Evolutionary conservation across 2,797 vertebrate genomes (phyloP).

Genomic region (Melopsittacus undulatus): DNA sequence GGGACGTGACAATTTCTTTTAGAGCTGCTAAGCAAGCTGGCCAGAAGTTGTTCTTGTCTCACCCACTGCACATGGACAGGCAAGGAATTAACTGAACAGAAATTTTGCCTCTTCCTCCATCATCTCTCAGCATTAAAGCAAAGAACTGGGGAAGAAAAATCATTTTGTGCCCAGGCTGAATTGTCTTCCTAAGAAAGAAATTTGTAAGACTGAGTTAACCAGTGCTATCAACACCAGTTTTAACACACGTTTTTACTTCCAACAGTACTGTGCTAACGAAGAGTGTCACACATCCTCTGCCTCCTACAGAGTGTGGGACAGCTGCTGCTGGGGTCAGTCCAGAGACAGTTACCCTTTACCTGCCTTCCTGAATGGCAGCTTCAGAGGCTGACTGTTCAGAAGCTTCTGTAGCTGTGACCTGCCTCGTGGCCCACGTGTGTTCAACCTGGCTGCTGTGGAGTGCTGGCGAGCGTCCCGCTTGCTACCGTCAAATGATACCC

Average conservation of each 20-base stretch:
- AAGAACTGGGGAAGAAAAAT: background rate
- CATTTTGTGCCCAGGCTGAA: background rate
- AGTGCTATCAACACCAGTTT: no score
- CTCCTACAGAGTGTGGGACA: background rate
- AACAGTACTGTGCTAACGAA: background rate
- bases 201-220: no score
- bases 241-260: background rate
- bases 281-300: background rate
- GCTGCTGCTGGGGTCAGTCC: background rate
- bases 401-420: conserved; percentile 40
- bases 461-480: background rate
- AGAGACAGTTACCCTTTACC: background rate
- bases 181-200: background rate
- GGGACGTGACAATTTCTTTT: background rate
- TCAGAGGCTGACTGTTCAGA: conserved; percentile 68
- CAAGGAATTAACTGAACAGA: background rate
- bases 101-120: background rate
- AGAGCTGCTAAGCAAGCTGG: background rate
- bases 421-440: conserved; percentile 19
- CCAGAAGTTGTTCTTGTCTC: background rate
- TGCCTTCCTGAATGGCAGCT: conserved; percentile 57
- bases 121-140: background rate
- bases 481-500: background rate
- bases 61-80: background rate
- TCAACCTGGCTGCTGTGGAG: conserved; percentile 60